A percentile compares a stretch with the other conserved stretches of the same genome.
Evolutionary conservation across 2,113 vertebrate species (phyloP).

Genomic region (Chinchilla lanigera): DNA sequence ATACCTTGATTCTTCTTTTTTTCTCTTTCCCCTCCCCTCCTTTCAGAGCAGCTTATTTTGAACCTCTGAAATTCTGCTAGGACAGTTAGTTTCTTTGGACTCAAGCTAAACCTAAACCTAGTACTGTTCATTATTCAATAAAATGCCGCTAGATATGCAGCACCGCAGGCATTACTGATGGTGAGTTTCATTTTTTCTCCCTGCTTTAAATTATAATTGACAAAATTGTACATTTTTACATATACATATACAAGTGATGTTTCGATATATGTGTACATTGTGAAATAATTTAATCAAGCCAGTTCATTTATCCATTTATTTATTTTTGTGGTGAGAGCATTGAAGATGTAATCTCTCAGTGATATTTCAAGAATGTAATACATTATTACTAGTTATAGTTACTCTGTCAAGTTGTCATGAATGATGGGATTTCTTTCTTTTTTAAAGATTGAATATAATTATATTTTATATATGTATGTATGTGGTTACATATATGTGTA

Average conservation of each 20-base stretch:
- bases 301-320: background rate
- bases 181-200: background rate
- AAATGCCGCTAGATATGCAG: background rate
- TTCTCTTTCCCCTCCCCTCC: background rate
- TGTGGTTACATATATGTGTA: background rate
- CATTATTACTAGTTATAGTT: background rate
- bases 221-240: background rate
- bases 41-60: background rate
- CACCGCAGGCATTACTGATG: background rate
- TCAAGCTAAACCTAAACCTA: background rate
- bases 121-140: background rate
- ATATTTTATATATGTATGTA: background rate
- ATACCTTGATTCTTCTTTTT: background rate
- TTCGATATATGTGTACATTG: background rate
- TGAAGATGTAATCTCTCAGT: background rate
- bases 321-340: background rate
- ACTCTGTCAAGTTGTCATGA: background rate
- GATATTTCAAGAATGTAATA: background rate
- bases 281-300: background rate
- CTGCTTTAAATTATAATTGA: background rate
- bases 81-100: background rate
- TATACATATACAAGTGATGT: background rate
- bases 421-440: background rate
- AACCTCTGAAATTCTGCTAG: slow-evolving; percentile 7
- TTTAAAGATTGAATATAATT: background rate